phyloP scores from a whole-genome alignment of 2,113 vertebrate genomes.

The Pyrgilauda ruficollis region DNA sequence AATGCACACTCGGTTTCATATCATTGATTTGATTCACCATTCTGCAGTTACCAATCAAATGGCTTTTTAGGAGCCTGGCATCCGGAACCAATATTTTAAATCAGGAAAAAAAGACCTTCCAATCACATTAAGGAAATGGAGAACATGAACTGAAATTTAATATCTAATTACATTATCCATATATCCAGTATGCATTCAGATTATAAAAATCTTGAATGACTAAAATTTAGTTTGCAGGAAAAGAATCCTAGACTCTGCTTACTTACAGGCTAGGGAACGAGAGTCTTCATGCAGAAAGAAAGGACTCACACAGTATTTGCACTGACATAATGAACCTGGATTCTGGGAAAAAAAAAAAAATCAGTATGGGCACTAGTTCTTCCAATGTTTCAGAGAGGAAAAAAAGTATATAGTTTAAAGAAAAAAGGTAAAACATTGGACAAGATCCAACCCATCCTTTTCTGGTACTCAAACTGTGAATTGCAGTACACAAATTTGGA shows the following conservation, averaged over 20 bases:
- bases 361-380: background rate
- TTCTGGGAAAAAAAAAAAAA: background rate
- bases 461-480: background rate
- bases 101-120: background rate
- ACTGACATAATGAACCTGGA: background rate
- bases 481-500: background rate
- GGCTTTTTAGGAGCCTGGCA: background rate
- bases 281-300: background rate
- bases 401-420: background rate
- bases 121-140: constrained; percentile 40
- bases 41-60: background rate
- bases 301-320: background rate
- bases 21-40: constrained; percentile 10
- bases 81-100: constrained; percentile 24
- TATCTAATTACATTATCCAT: background rate
- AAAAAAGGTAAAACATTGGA: background rate
- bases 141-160: constrained; percentile 7
- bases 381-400: background rate
- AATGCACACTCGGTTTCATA: constrained; percentile 1
- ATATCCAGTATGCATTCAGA: background rate
- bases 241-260: background rate
- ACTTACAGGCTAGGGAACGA: background rate
- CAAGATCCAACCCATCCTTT: background rate
- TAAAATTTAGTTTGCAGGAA: background rate
- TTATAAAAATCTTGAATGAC: background rate